Base-by-base conservation (phyloP, 2,888 invertebrate species). In the Pandemis corylana region DNA sequence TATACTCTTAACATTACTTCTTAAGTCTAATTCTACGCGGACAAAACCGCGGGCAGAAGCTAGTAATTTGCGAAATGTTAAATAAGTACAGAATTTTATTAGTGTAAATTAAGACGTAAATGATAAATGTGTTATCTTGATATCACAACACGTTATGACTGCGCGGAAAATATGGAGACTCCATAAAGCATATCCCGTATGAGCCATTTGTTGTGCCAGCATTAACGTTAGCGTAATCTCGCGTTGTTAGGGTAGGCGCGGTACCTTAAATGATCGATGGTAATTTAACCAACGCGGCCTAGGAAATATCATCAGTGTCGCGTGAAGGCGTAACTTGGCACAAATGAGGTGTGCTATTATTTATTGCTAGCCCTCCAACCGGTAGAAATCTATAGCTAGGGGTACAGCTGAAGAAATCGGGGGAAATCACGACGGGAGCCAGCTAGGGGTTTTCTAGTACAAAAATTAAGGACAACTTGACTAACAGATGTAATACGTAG, bases 171-270 rank as follows among this genome's bases (percentile, higher is more conserved):
- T 56, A 56, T n/a, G 59, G 0, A 28, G 59, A 28, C 12, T 28
- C 12, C 28, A 28, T 59, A 59, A 59, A 59, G 28, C 59, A 59
- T 59, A 28, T 65, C 20, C 13, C 49, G 49, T 7, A 36, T 53
- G 41, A 67, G 41, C 66, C 66, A 67, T 67, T 67, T 67, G 66
- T 67, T 61, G 46, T 59, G 5, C 42, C 42, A 44, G 68, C 12
- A 68, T 68, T 69, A 74, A n/a, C 65, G 28, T 69, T 69, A 74
- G 20, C 56, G 42, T 70, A 61, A 74, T 68, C 59, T 69, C 56
- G 28, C 51, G 41, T 36, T n/a, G 13, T 51, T 10, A 28, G 41
- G 41, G 53, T 28, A 42, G 51, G 53, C 66, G 49, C 36, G 67
- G 62, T 62, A 53, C 65, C 49, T 42, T 65, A 41, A n/a, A 61